Evolutionary conservation across 2,888 invertebrate species (phyloP).

Genomic region (Dioctria rufipes): DNA sequence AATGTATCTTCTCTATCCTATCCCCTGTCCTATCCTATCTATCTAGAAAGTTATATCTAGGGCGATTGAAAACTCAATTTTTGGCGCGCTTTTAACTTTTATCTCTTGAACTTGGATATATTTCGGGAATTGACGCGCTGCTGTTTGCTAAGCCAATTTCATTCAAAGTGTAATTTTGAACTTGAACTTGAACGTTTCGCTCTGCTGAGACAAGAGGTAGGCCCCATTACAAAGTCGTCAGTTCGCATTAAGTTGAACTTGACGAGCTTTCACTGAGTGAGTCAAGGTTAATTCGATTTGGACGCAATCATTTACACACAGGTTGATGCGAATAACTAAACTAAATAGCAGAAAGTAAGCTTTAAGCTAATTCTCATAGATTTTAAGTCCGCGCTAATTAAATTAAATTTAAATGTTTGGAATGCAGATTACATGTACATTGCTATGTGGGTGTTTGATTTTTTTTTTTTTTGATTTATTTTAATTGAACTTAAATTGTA

Average conservation of each 20-base stretch:
- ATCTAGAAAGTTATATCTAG: conserved; percentile 33
- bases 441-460: no score
- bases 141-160: conserved; percentile 9
- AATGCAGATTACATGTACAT: no score
- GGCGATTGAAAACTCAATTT: conserved; percentile 2
- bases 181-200: conserved; percentile 41
- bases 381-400: no score
- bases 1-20: background rate
- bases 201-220: background rate
- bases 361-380: background rate
- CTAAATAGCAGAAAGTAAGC: background rate
- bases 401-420: no score
- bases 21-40: background rate
- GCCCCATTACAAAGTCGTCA: background rate
- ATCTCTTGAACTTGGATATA: conserved; percentile 18
- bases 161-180: conserved; percentile 36
- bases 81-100: conserved; percentile 31
- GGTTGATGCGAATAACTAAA: background rate
- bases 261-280: conserved; percentile 42
- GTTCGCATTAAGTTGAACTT: conserved; percentile 34
- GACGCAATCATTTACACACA: background rate
- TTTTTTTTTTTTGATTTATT: no score
- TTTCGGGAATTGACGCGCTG: conserved; percentile 33
- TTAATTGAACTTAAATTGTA: no score
- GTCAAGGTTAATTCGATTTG: conserved; percentile 44